Evolutionary conservation across 2,797 vertebrate genomes (phyloP).

Genomic region (Lagorchestes hirsutus): DNA sequence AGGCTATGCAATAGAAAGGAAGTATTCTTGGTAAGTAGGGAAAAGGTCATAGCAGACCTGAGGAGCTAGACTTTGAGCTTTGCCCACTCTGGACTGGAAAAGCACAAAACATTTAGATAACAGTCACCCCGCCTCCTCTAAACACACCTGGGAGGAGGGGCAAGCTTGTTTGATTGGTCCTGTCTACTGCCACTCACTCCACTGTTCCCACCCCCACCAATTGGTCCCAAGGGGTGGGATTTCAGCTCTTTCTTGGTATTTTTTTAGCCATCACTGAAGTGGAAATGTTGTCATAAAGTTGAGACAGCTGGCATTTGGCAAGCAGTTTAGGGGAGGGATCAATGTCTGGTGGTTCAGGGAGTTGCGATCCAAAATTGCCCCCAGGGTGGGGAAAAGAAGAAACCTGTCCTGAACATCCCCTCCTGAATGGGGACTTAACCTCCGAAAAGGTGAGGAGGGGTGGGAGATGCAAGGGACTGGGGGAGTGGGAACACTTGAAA

Average conservation of each 20-base stretch:
- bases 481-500: not conserved
- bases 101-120: constrained; percentile 83
- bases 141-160: not conserved
- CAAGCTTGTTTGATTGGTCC: constrained; percentile 32
- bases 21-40: constrained; percentile 79
- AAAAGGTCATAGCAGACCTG: constrained; percentile 77
- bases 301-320: not conserved
- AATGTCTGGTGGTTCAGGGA: not conserved
- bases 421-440: constrained; percentile 56
- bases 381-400: not conserved
- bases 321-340: not conserved
- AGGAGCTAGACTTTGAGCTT: constrained; percentile 78
- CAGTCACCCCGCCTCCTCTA: constrained; percentile 63
- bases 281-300: constrained; percentile 76
- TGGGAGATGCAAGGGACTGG: not conserved
- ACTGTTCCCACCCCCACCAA: constrained; percentile 24
- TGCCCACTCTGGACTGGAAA: constrained; percentile 37
- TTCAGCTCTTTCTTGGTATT: constrained; percentile 42
- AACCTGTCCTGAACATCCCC: not conserved
- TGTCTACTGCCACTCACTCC: not conserved
- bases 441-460: constrained; percentile 64
- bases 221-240: constrained; percentile 55
- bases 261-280: constrained; percentile 80
- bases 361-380: not conserved
- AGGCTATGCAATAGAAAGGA: constrained; percentile 34